Percentiles rank a stretch among this genome's conserved stretches.
Conservation (phyloP, 1,140 invertebrate genomes). For the Drosophila suzukii region DNA sequence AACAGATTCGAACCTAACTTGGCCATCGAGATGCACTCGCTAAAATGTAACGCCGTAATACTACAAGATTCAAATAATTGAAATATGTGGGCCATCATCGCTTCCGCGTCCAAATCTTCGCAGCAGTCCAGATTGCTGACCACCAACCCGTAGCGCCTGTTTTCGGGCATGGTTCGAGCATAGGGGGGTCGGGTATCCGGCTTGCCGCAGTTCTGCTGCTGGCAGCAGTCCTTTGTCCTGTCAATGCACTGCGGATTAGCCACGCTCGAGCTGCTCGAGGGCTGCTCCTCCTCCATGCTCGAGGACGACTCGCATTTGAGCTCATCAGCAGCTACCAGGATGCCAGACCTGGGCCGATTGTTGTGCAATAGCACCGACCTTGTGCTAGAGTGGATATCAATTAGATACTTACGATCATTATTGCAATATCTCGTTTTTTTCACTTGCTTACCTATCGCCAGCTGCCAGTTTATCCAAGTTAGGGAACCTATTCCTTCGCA, state of each 20-base stretch:
- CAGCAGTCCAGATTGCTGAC: conserved; percentile 16
- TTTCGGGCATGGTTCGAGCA: conserved; percentile 25
- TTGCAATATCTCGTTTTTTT: no score
- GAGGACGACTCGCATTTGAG: no score
- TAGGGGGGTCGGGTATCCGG: conserved; percentile 5
- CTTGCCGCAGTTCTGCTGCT: neutral
- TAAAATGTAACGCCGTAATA: conserved; percentile 21
- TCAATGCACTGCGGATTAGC: neutral
- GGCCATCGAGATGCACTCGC: conserved; percentile 18
- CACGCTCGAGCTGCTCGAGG: no score
- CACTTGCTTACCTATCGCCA: no score
- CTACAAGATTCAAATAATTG: conserved; percentile 5
- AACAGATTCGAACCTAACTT: conserved; percentile 15
- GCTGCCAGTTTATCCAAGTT: no score
- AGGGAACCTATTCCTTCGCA: no score
- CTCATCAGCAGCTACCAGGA: no score
- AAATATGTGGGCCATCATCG: conserved; percentile 34
- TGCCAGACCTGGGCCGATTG: no score
- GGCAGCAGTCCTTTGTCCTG: neutral
- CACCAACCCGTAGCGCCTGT: conserved; percentile 30
- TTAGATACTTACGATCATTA: no score
- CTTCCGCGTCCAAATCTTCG: neutral
- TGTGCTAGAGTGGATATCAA: no score
- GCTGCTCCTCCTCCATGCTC: no score
- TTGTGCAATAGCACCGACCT: no score